Evolutionary conservation across 2,888 invertebrate genomes (phyloP).

Genomic region (Crepidodera aurea): DNA sequence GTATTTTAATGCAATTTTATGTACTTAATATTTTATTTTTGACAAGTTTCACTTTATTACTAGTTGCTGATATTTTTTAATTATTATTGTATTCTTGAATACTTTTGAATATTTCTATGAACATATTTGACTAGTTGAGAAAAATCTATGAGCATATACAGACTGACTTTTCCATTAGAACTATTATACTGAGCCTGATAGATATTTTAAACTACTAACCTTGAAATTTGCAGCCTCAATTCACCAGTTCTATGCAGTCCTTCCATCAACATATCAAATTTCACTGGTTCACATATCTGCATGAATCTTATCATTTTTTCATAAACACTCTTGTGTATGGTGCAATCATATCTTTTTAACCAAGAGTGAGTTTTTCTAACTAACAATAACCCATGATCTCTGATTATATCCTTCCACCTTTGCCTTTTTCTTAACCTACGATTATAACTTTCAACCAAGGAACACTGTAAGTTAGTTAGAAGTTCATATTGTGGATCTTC

Average conservation of each 20-base stretch:
- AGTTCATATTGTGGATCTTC: conserved; percentile 65
- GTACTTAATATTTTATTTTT: no score
- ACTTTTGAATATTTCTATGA: no score
- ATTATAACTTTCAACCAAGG: conserved; percentile 78
- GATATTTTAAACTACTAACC: conserved; percentile 56
- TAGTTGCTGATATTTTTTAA: no score
- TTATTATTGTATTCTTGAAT: no score
- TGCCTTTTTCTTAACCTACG: conserved; percentile 77
- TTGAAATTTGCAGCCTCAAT: conserved; percentile 68
- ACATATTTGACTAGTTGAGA: no score
- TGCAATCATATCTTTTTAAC: conserved; percentile 74
- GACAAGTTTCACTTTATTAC: no score
- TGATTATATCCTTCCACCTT: conserved; percentile 76
- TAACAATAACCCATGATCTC: conserved; percentile 81
- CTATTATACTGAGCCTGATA: no score
- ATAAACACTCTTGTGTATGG: conserved; percentile 66
- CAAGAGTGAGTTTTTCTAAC: conserved; percentile 74
- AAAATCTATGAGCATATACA: no score
- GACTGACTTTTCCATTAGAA: no score
- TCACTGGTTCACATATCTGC: conserved; percentile 72
- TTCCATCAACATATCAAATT: conserved; percentile 81
- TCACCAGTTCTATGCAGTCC: conserved; percentile 76
- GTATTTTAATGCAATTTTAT: no score
- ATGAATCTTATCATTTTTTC: conserved; percentile 76
- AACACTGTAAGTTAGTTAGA: conserved; percentile 72